Conservation (phyloP, 2,797 vertebrate species). For the Trichosurus vulpecula region DNA sequence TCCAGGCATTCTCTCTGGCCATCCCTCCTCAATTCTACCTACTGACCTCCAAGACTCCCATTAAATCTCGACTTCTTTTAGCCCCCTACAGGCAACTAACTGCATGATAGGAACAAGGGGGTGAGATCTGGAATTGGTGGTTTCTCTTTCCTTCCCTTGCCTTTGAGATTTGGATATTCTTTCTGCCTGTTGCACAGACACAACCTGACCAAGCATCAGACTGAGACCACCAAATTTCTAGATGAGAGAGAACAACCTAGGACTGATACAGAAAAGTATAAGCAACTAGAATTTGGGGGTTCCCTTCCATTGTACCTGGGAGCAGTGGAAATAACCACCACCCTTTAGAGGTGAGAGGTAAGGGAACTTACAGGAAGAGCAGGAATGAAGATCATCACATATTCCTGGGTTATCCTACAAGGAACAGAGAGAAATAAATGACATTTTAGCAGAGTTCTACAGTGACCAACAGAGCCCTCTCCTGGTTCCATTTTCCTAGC, state of each 20-base stretch:
- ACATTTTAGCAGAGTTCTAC: background rate
- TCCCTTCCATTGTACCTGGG: background rate
- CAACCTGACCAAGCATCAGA: background rate
- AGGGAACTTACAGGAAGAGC: conserved; percentile 90
- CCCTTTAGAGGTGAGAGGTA: background rate
- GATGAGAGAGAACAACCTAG: background rate
- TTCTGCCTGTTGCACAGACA: background rate
- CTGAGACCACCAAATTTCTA: background rate
- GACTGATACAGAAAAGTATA: background rate
- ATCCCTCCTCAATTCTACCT: background rate
- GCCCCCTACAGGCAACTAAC: background rate
- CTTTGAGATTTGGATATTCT: background rate
- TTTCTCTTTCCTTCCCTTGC: background rate
- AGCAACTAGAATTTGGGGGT: background rate
- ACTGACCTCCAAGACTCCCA: background rate
- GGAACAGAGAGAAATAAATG: background rate
- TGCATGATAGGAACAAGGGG: background rate
- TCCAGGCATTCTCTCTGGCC: background rate
- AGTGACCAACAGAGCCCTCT: background rate
- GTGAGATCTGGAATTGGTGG: background rate
- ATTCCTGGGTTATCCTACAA: conserved; percentile 89
- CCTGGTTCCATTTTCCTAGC: background rate
- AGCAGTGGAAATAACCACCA: background rate
- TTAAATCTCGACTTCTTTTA: background rate
- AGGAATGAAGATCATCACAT: conserved; percentile 87